A percentile compares a stretch with the other conserved stretches of the same genome.
Evolutionary conservation across 2,888 invertebrate genomes (phyloP).

Genomic region (Leptarthrus brevirostris): DNA sequence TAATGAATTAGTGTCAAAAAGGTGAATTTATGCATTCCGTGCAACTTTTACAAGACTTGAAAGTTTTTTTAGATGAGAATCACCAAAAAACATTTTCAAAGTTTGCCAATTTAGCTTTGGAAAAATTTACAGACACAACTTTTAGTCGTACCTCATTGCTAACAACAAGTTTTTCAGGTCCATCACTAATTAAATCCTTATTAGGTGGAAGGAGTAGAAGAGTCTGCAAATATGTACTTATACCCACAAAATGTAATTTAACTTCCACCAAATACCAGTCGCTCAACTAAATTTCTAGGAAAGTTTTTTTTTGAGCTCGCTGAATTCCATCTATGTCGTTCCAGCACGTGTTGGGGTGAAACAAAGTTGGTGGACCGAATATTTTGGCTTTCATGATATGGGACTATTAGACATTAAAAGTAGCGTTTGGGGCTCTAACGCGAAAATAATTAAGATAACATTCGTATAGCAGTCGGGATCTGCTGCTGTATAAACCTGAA

Average conservation of each 20-base stretch:
- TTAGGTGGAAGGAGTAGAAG: neutral
- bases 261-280: constrained; percentile 20
- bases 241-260: constrained; percentile 30
- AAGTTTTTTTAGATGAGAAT: too few relatives aligned
- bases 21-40: too few relatives aligned
- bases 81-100: too few relatives aligned
- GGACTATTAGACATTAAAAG: too few relatives aligned
- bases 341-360: neutral
- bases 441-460: too few relatives aligned
- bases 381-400: too few relatives aligned
- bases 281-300: neutral
- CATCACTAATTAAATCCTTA: constrained; percentile 27
- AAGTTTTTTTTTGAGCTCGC: neutral
- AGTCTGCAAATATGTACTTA: neutral
- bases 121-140: neutral
- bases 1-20: too few relatives aligned
- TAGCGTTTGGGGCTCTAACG: too few relatives aligned
- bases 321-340: neutral
- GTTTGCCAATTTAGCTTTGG: constrained; percentile 16
- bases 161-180: neutral
- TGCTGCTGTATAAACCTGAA: too few relatives aligned
- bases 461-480: too few relatives aligned
- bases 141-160: constrained; percentile 9
- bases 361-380: too few relatives aligned
- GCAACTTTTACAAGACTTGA: too few relatives aligned